Conservation (phyloP, 2,113 vertebrate species). For the Dipodomys spectabilis region DNA sequence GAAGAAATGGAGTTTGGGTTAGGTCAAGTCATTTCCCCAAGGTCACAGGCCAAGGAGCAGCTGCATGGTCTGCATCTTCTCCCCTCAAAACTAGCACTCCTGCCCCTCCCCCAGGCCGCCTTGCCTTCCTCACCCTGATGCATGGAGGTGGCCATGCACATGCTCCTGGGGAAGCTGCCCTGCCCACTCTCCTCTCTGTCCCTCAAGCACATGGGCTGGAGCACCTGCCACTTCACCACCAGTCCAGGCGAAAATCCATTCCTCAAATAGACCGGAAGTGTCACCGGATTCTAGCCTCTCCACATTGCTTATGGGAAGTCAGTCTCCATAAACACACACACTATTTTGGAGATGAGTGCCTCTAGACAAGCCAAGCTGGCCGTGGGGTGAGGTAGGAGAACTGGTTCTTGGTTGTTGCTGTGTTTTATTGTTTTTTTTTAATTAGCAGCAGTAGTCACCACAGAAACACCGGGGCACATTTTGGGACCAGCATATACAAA, state of each 20-base stretch:
- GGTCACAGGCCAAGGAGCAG: not conserved
- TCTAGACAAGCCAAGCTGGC: slow-evolving; percentile 52
- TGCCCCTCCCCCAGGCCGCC: not conserved
- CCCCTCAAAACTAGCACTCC: not conserved
- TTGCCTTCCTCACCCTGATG: not conserved
- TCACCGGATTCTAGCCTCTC: slow-evolving; percentile 29
- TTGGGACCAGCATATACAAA: not conserved
- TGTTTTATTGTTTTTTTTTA: slow-evolving; percentile 6
- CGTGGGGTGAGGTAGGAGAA: too few relatives aligned
- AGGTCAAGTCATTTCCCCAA: not conserved
- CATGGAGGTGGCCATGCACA: not conserved
- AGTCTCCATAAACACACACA: slow-evolving; percentile 67
- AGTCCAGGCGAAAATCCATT: slow-evolving; percentile 54
- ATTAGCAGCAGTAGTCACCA: slow-evolving; percentile 41
- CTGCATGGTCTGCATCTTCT: not conserved
- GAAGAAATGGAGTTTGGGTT: not conserved
- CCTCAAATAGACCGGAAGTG: slow-evolving; percentile 58
- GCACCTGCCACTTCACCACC: slow-evolving; percentile 20
- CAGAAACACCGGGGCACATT: not conserved
- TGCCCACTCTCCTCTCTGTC: not conserved
- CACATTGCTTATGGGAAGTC: slow-evolving; percentile 57
- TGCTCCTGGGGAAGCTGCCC: not conserved
- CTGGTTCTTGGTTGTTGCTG: not conserved
- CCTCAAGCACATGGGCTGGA: not conserved
- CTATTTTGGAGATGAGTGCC: slow-evolving; percentile 53